phyloP scores from a whole-genome alignment of 2,113 vertebrate species.

The Lates calcarifer region DNA sequence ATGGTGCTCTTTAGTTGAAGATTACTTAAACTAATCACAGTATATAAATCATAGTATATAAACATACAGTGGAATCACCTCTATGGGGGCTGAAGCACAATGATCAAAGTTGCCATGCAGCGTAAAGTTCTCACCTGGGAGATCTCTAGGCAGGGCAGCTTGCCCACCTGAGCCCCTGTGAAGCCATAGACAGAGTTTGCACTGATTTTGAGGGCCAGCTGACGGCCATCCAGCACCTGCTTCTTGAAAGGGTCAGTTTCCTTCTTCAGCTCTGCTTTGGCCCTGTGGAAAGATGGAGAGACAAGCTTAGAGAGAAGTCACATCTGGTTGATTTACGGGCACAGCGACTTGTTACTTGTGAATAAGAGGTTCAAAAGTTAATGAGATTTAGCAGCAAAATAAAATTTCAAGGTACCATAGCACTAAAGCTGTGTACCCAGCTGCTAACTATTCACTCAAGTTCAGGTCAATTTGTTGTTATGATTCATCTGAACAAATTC shows the following conservation, averaged over 20 bases:
- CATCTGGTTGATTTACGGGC: neutral
- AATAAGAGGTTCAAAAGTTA: neutral
- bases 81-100: neutral
- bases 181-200: conserved; percentile 96
- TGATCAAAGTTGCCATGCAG: no score
- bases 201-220: conserved; percentile 93
- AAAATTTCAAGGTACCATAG: neutral
- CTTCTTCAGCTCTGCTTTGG: conserved; percentile 90
- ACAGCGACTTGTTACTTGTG: neutral
- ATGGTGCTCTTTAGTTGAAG: neutral
- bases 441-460: neutral
- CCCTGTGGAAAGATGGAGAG: conserved; percentile 76
- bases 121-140: conserved; percentile 86
- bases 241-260: conserved; percentile 92
- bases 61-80: neutral
- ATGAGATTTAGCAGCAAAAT: neutral
- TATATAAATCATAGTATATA: neutral
- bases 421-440: neutral
- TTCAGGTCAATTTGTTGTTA: neutral
- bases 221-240: conserved; percentile 92
- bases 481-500: conserved; percentile 13
- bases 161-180: conserved; percentile 94
- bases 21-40: neutral
- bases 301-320: neutral
- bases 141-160: conserved; percentile 93